Evolutionary conservation across 2,113 vertebrate genomes (phyloP).

Genomic region (Scortum barcoo): DNA sequence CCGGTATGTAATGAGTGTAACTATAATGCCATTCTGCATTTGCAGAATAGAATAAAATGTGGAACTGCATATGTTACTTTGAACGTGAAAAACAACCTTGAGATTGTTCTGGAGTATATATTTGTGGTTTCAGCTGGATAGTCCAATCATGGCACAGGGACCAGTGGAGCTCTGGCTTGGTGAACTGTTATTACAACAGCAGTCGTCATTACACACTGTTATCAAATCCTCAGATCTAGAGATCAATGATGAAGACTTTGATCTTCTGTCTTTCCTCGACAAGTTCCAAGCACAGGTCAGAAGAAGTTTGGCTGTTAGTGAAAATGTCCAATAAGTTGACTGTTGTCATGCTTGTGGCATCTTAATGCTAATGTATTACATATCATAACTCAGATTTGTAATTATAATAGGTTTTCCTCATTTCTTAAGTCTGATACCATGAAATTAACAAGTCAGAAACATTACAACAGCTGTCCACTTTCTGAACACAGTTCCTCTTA

Average conservation of each 20-base stretch:
- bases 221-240: constrained; percentile 86
- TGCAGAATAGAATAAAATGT: neutral
- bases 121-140: constrained; percentile 83
- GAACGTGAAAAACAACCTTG: neutral
- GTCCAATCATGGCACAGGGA: constrained; percentile 87
- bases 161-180: constrained; percentile 90
- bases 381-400: neutral
- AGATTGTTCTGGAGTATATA: neutral
- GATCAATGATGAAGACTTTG: constrained; percentile 86
- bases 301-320: neutral
- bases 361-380: neutral
- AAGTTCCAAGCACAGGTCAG: constrained; percentile 90
- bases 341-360: neutral
- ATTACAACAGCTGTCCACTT: neutral
- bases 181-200: constrained; percentile 84
- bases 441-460: neutral
- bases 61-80: neutral
- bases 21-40: neutral
- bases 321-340: neutral
- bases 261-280: constrained; percentile 87
- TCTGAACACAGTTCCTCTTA: neutral
- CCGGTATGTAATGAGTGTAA: constrained; percentile 75
- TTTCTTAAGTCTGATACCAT: too few relatives aligned
- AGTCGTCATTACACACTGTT: constrained; percentile 87
- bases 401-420: too few relatives aligned